A percentile compares a stretch with the other conserved stretches of the same genome.
Evolutionary conservation across 2,888 invertebrate genomes (phyloP).

Genomic region (Gibbula magus): DNA sequence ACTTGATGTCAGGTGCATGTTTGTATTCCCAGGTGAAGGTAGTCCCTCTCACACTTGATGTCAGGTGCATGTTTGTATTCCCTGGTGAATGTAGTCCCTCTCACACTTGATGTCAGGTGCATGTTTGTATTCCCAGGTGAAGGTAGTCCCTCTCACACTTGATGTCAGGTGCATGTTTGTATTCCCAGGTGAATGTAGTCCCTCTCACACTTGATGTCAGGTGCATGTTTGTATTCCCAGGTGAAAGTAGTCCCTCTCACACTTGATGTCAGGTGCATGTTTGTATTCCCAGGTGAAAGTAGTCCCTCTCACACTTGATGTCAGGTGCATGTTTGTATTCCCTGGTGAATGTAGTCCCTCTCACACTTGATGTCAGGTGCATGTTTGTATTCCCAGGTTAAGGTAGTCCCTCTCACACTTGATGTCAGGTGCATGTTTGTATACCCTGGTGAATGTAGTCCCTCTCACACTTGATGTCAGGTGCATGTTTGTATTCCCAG

Average conservation of each 20-base stretch:
- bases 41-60: conserved; percentile 14
- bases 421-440: no score
- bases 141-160: conserved; percentile 44
- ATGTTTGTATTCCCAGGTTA: conserved; percentile 74
- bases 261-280: no score
- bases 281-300: conserved; percentile 75
- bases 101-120: background rate
- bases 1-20: no score
- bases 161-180: no score
- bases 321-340: conserved; percentile 48
- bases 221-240: conserved; percentile 72
- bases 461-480: background rate
- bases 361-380: background rate
- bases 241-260: conserved; percentile 59
- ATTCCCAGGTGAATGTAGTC: conserved; percentile 75
- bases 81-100: conserved; percentile 74
- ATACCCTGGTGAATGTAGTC: conserved; percentile 75
- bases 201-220: background rate
- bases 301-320: conserved; percentile 14
- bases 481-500: conserved; percentile 72
- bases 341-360: conserved; percentile 74
- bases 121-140: conserved; percentile 74
- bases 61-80: conserved; percentile 48
- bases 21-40: conserved; percentile 75
- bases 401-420: conserved; percentile 44